phyloP scores from a whole-genome alignment of 2,888 invertebrate genomes.

The Tenodera sinensis region DNA sequence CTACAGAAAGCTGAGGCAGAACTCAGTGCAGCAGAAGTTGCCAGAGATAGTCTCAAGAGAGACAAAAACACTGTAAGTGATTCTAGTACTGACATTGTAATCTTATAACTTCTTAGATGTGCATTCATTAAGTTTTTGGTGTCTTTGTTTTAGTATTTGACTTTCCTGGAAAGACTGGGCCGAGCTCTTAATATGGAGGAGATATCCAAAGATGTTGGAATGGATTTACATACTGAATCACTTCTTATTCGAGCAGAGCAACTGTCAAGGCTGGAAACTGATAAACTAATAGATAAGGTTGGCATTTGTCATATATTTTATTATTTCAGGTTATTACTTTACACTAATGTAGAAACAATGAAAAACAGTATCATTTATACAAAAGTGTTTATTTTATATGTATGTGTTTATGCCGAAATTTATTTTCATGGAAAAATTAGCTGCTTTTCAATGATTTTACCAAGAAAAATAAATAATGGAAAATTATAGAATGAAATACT shows the following conservation, averaged over 20 bases:
- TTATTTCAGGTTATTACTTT: background rate
- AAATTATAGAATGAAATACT: too few relatives aligned
- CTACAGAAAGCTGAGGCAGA: constrained; percentile 78
- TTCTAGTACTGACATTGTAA: too few relatives aligned
- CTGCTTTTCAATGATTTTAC: too few relatives aligned
- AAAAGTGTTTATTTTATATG: too few relatives aligned
- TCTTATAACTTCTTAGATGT: too few relatives aligned
- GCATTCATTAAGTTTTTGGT: background rate
- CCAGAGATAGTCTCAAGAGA: constrained; percentile 67
- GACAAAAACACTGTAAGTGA: constrained; percentile 71
- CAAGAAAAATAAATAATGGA: too few relatives aligned
- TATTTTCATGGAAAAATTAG: background rate
- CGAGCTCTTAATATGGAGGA: constrained; percentile 82
- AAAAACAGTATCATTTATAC: too few relatives aligned
- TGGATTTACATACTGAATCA: constrained; percentile 80
- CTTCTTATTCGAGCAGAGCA: constrained; percentile 83
- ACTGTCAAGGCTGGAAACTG: constrained; percentile 72
- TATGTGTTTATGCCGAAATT: background rate
- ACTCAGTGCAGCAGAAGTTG: constrained; percentile 65
- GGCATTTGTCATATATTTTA: constrained; percentile 33
- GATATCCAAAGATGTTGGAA: constrained; percentile 73
- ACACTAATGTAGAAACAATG: background rate
- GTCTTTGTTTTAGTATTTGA: constrained; percentile 58
- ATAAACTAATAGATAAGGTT: constrained; percentile 80
- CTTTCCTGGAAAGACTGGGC: constrained; percentile 78